These are phyloP conservation scores for Channa maculata DNA, from an alignment of 2,113 vertebrate genomes.

Conservation along the genomic window DNA sequence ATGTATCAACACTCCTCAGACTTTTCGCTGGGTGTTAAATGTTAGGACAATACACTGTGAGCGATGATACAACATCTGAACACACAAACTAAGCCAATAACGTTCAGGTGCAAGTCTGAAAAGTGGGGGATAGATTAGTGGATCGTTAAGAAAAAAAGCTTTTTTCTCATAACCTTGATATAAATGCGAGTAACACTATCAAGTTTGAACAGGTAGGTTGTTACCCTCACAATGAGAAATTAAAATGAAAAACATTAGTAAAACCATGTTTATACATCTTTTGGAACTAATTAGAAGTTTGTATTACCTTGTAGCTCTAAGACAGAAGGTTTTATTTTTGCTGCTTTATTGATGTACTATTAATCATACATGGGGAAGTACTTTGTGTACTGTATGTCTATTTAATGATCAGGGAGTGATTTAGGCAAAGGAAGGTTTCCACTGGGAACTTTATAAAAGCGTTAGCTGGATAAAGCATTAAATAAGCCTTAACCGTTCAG, in stretches of 20 bases:
- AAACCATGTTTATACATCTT: slow-evolving; percentile 11
- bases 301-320: slow-evolving; percentile 1
- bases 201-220: slow-evolving; percentile 24
- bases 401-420: no score
- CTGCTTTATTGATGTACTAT: slow-evolving; percentile 20
- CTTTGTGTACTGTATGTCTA: neutral
- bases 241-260: neutral
- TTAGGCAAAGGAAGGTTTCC: no score
- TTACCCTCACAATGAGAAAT: slow-evolving; percentile 32
- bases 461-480: slow-evolving; percentile 31
- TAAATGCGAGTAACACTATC: slow-evolving; percentile 27
- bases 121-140: slow-evolving; percentile 21
- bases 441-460: no score
- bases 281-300: slow-evolving; percentile 6
- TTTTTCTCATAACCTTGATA: slow-evolving; percentile 35
- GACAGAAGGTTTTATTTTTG: neutral
- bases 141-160: neutral
- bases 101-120: slow-evolving; percentile 27
- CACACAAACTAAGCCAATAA: slow-evolving; percentile 18
- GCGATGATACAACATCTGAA: slow-evolving; percentile 39
- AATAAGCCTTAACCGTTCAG: slow-evolving; percentile 31
- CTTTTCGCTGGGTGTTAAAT: slow-evolving; percentile 60
- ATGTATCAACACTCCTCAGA: slow-evolving; percentile 61
- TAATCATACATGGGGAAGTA: slow-evolving; percentile 13
- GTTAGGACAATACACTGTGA: slow-evolving; percentile 41